phyloP scores from a whole-genome alignment of 2,797 vertebrate genomes.

The Argentina silus region DNA sequence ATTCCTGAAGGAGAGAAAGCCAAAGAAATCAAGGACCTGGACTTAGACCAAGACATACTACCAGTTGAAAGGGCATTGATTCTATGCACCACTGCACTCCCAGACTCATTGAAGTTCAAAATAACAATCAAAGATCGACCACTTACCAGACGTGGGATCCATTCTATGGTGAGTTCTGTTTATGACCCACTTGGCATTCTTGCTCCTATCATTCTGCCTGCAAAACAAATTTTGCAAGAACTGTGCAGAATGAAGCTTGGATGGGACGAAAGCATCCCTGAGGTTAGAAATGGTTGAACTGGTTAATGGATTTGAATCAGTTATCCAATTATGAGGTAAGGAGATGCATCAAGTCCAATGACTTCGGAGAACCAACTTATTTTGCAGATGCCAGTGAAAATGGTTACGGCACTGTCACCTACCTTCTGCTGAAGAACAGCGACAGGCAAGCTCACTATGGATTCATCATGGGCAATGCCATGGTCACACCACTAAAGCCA shows the following conservation, averaged over 20 bases:
- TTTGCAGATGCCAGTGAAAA: conserved; percentile 5
- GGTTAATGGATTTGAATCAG: conserved; percentile 8
- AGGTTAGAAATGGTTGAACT: conserved; percentile 3
- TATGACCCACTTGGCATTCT: no score
- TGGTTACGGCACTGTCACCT: not conserved
- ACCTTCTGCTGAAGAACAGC: not conserved
- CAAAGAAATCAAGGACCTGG: not conserved
- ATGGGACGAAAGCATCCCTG: no score
- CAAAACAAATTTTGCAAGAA: no score
- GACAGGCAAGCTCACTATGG: not conserved
- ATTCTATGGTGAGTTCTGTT: no score
- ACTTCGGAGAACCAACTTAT: not conserved
- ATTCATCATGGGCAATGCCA: not conserved
- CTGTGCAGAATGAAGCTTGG: no score
- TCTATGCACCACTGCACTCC: no score
- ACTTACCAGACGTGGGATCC: no score
- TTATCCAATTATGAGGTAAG: not conserved
- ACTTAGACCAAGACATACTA: not conserved
- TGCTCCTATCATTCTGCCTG: no score
- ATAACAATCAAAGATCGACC: no score
- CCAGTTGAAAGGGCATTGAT: not conserved
- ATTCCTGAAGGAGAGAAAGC: no score
- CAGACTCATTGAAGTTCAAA: not conserved
- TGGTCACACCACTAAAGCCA: not conserved
- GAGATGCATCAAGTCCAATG: conserved; percentile 1